These are phyloP conservation scores for Hemitrygon akajei DNA, from an alignment of 2,797 vertebrate species.

Conservation along the genomic window DNA sequence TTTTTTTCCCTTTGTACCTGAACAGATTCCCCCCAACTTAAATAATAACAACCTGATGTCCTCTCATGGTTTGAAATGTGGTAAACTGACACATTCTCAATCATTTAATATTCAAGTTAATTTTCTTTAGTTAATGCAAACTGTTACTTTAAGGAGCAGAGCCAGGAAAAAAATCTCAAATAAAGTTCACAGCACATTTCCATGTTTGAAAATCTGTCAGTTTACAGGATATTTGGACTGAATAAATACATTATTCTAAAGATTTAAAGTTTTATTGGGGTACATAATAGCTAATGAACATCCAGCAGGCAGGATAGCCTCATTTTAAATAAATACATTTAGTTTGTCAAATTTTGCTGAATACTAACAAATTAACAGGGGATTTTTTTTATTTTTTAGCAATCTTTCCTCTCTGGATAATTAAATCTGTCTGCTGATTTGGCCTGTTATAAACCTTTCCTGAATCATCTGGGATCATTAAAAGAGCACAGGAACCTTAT, in stretches of 20 bases:
- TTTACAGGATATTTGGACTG: slow-evolving; percentile 26
- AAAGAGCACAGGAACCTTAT: background rate
- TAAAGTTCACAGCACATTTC: slow-evolving; percentile 30
- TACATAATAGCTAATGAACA: slow-evolving; percentile 1
- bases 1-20: slow-evolving; percentile 24
- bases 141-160: slow-evolving; percentile 24
- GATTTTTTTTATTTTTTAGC: background rate
- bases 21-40: slow-evolving; percentile 30
- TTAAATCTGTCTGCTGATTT: slow-evolving; percentile 2
- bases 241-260: background rate
- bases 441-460: background rate
- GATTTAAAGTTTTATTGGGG: slow-evolving; percentile 24
- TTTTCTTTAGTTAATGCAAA: slow-evolving; percentile 28
- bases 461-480: slow-evolving; percentile 28
- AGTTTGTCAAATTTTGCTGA: slow-evolving; percentile 2
- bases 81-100: slow-evolving; percentile 34
- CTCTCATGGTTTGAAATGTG: slow-evolving; percentile 11
- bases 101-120: slow-evolving; percentile 22
- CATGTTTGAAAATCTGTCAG: slow-evolving; percentile 34
- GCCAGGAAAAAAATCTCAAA: slow-evolving; percentile 3
- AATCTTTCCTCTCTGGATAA: background rate
- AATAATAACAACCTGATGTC: slow-evolving; percentile 17
- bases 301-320: background rate
- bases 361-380: background rate
- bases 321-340: background rate